A percentile compares a stretch with the other conserved stretches of the same genome.
Evolutionary conservation across 2,888 invertebrate species (phyloP).

Genomic region (Dynastes tityus): DNA sequence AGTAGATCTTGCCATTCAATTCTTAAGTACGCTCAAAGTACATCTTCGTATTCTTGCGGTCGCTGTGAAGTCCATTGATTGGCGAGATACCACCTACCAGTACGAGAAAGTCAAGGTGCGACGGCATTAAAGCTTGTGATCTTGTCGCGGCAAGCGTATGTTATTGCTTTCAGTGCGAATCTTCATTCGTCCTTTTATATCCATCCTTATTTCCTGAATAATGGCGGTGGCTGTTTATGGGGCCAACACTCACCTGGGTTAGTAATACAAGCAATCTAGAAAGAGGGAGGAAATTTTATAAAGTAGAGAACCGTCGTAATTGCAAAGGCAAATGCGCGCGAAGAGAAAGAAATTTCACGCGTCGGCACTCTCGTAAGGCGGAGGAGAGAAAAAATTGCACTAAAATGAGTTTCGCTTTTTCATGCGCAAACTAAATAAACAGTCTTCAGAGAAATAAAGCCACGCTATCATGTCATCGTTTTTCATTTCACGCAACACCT

Average conservation of each 20-base stretch:
- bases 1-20: too few relatives aligned
- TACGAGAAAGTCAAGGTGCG: too few relatives aligned
- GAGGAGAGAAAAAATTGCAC: slow-evolving; percentile 34
- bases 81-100: too few relatives aligned
- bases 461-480: slow-evolving; percentile 46
- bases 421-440: slow-evolving; percentile 47
- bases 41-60: too few relatives aligned
- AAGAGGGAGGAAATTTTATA: slow-evolving; percentile 24
- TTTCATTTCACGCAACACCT: slow-evolving; percentile 47
- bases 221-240: background rate
- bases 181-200: background rate
- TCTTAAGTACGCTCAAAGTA: too few relatives aligned
- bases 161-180: background rate
- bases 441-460: slow-evolving; percentile 45
- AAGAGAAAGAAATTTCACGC: slow-evolving; percentile 46
- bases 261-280: slow-evolving; percentile 36
- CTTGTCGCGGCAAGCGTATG: background rate
- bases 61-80: too few relatives aligned
- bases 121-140: too few relatives aligned
- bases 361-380: slow-evolving; percentile 20
- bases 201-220: slow-evolving; percentile 1
- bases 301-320: slow-evolving; percentile 26
- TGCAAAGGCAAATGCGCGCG: slow-evolving; percentile 23
- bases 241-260: background rate
- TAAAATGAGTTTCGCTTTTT: slow-evolving; percentile 47